phyloP scores from a whole-genome alignment of 2,797 vertebrate species.

The Leptodactylus fallax region DNA sequence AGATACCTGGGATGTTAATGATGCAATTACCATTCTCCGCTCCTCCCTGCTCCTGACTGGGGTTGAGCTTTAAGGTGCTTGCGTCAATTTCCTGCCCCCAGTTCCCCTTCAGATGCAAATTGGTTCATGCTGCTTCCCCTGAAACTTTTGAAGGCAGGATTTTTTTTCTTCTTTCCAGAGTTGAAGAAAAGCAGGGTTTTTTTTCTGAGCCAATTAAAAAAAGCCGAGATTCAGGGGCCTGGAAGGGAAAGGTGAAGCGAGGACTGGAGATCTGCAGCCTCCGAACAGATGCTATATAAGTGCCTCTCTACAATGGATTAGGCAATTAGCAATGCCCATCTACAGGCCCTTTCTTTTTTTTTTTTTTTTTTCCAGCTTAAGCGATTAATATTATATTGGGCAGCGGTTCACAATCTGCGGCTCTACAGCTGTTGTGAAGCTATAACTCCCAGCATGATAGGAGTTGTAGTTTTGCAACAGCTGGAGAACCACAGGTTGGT shows the following conservation, averaged over 20 bases:
- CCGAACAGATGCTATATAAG: background rate
- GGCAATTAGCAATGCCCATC: background rate
- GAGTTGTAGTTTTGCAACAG: background rate
- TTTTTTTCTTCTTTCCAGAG: slow-evolving; percentile 9
- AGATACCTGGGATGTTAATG: slow-evolving; percentile 67
- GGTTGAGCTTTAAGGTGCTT: slow-evolving; percentile 27
- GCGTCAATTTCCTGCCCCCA: slow-evolving; percentile 49
- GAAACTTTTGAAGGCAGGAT: slow-evolving; percentile 22
- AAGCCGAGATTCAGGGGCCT: slow-evolving; percentile 8
- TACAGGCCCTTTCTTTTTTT: background rate
- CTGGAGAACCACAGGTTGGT: background rate
- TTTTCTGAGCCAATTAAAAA: slow-evolving; percentile 41
- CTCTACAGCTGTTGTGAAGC: background rate
- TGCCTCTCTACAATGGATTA: background rate
- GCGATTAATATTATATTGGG: background rate
- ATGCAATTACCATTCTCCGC: slow-evolving; percentile 71
- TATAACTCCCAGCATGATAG: background rate
- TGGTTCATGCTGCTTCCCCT: slow-evolving; percentile 41
- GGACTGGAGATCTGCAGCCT: background rate
- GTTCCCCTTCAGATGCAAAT: slow-evolving; percentile 54
- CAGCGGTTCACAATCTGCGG: background rate
- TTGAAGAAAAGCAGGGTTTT: slow-evolving; percentile 32
- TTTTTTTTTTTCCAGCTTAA: background rate
- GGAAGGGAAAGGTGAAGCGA: slow-evolving; percentile 14
- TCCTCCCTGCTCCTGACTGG: slow-evolving; percentile 63